Percentiles rank a stretch among this genome's conserved stretches.
phyloP scores from a whole-genome alignment of 2,888 invertebrate species.

The Nasonovia ribisnigri region DNA sequence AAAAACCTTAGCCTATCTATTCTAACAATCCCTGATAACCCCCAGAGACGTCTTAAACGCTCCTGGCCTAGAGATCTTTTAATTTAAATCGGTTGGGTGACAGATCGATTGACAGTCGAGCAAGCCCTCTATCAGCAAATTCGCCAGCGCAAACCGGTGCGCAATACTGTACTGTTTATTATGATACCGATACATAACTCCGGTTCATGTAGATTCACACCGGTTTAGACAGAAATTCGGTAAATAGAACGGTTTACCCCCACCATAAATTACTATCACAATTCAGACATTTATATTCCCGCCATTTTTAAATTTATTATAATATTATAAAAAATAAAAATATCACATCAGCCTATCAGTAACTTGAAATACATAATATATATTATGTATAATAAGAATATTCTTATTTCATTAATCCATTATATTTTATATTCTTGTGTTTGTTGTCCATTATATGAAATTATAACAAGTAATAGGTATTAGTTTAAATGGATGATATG shows the following conservation, averaged over 20 bases:
- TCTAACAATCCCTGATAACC: too few relatives aligned
- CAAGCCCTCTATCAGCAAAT: too few relatives aligned
- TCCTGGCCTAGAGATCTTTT: too few relatives aligned
- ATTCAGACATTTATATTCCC: background rate
- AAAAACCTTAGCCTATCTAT: too few relatives aligned
- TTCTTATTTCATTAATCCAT: background rate
- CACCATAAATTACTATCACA: conserved; percentile 1
- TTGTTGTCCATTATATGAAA: background rate
- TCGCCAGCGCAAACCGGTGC: too few relatives aligned
- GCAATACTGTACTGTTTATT: too few relatives aligned
- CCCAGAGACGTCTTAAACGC: too few relatives aligned
- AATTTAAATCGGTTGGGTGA: too few relatives aligned
- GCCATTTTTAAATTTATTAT: background rate
- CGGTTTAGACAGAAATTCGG: background rate
- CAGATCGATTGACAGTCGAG: too few relatives aligned
- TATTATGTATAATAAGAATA: too few relatives aligned
- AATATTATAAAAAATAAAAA: background rate
- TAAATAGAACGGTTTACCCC: background rate
- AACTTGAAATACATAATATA: background rate
- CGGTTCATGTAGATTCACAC: background rate
- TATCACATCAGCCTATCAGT: background rate
- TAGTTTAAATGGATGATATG: conserved; percentile 2
- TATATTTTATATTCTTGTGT: background rate
- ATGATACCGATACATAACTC: background rate
- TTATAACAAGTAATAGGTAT: background rate